Conservation (phyloP, 2,888 invertebrate genomes). For the Nemotelus pantherinus region DNA sequence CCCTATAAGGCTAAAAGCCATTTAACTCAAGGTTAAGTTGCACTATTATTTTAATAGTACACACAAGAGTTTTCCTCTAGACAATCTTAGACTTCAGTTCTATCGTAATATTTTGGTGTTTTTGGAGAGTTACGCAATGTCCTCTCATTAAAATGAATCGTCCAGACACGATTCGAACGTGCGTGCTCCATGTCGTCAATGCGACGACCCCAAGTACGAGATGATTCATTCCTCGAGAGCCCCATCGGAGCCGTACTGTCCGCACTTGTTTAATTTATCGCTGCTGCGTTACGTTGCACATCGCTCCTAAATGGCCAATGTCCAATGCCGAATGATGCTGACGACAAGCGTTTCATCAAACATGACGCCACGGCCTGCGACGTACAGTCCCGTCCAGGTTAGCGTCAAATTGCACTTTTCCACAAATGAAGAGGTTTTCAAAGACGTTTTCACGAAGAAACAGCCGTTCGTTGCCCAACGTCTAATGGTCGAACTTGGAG, state of each 20-base stretch:
- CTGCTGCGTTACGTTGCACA: background rate
- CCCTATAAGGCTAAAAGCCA: too few species aligned
- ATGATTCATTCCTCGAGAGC: background rate
- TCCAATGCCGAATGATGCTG: background rate
- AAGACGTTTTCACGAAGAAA: background rate
- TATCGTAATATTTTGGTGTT: too few species aligned
- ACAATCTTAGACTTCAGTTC: too few species aligned
- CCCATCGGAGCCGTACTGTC: background rate
- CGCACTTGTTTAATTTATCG: background rate
- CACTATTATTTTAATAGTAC: too few species aligned
- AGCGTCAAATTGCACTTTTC: background rate
- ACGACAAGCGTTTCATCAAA: background rate
- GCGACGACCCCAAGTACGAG: background rate
- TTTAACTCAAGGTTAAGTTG: too few species aligned
- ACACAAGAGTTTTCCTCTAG: too few species aligned
- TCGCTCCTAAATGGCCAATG: background rate
- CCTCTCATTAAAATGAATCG: too few species aligned
- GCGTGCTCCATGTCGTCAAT: background rate
- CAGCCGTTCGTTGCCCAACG: background rate
- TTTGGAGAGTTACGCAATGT: too few species aligned
- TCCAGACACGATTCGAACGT: background rate
- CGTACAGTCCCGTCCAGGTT: background rate
- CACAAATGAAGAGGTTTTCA: slow-evolving; percentile 24
- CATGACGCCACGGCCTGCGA: background rate
- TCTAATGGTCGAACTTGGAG: background rate